Conservation (phyloP, 1,140 invertebrate genomes). For the Brachionus plicatilis region DNA sequence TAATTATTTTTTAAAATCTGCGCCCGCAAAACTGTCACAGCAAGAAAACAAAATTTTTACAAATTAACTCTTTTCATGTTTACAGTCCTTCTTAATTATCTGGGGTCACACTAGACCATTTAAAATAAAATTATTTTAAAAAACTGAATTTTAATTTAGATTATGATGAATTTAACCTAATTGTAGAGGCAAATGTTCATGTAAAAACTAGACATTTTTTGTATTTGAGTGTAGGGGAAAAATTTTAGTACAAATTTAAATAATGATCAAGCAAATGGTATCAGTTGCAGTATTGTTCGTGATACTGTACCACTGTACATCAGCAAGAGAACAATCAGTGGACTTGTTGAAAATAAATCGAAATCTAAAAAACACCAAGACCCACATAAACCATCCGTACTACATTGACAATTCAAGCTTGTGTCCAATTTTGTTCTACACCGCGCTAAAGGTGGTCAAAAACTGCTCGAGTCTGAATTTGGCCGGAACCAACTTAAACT, state of each 20-base stretch:
- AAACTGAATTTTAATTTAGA: background rate
- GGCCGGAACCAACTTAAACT: background rate
- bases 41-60: too few relatives aligned
- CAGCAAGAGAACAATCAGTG: background rate
- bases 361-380: background rate
- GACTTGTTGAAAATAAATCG: background rate
- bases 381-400: background rate
- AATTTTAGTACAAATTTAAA: background rate
- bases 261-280: background rate
- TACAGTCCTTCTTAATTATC: too few relatives aligned
- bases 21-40: too few relatives aligned
- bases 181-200: background rate
- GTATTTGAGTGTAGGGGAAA: background rate
- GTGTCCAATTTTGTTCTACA: background rate
- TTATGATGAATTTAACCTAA: background rate
- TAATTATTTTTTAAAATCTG: too few relatives aligned
- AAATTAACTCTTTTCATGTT: too few relatives aligned
- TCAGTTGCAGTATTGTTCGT: background rate
- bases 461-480: conserved; percentile 29
- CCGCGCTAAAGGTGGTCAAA: background rate
- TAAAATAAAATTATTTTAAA: background rate
- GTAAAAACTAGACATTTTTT: background rate
- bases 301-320: background rate
- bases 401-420: background rate
- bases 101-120: too few relatives aligned